phyloP scores from a whole-genome alignment of 2,797 vertebrate genomes.

The Coilia nasus region DNA sequence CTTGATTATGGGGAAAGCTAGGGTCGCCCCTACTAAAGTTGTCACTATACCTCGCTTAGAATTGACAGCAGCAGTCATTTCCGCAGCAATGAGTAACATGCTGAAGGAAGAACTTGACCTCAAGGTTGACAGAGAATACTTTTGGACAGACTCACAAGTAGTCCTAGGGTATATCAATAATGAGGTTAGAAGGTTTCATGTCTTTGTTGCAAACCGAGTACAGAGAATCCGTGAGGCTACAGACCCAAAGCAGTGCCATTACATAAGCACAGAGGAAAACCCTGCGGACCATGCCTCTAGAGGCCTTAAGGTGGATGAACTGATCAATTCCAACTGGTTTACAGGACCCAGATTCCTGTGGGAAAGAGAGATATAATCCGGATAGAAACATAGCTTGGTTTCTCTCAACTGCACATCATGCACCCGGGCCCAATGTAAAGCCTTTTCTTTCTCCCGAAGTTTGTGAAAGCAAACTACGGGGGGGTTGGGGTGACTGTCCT shows the following conservation, averaged over 20 bases:
- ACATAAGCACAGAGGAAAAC: not conserved
- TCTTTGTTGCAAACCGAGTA: not conserved
- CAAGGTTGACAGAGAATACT: not conserved
- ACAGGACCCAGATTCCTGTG: not conserved
- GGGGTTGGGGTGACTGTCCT: no score
- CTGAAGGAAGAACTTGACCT: not conserved
- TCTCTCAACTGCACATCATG: no score
- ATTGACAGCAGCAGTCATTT: not conserved
- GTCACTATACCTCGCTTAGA: not conserved
- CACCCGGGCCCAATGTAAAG: no score
- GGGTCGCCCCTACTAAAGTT: not conserved
- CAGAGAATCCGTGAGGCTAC: not conserved
- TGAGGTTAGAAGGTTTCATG: not conserved
- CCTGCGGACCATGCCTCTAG: not conserved
- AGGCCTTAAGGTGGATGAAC: not conserved
- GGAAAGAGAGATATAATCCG: not conserved
- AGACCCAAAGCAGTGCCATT: not conserved
- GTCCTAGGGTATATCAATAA: not conserved
- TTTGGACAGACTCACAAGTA: not conserved
- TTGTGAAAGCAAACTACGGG: no score
- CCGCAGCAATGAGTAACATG: not conserved
- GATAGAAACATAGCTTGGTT: no score
- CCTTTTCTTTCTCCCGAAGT: no score
- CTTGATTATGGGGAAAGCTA: not conserved
- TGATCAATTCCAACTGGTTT: not conserved